Percentiles rank a stretch among this genome's conserved stretches.
phyloP scores from a whole-genome alignment of 1,140 invertebrate species.

The Bemisia tabaci region DNA sequence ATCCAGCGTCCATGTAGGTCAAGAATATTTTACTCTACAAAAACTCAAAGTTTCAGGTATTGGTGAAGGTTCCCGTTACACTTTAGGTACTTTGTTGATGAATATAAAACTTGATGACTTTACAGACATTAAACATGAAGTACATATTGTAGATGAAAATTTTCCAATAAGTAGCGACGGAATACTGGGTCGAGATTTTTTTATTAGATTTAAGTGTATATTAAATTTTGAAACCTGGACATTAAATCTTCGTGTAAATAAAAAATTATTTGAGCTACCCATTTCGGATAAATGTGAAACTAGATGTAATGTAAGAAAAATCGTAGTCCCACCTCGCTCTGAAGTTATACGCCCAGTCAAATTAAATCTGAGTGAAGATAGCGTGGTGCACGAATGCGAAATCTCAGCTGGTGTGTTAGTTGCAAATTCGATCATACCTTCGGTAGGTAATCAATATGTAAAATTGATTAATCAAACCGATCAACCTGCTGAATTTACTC shows the following conservation, averaged over 20 bases:
- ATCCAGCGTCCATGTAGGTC: no score
- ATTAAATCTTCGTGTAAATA: no score
- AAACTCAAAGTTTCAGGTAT: no score
- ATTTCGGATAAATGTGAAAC: no score
- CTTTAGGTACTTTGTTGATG: background rate
- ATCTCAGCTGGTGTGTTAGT: background rate
- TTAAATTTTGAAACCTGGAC: background rate
- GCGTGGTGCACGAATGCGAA: background rate
- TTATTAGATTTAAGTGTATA: background rate
- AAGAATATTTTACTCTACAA: no score
- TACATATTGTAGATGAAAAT: background rate
- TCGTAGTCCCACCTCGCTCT: background rate
- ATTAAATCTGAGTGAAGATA: background rate
- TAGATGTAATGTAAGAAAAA: no score
- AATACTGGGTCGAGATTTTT: background rate
- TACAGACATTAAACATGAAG: background rate
- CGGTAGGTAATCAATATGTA: background rate
- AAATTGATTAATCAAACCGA: background rate
- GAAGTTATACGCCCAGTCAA: background rate
- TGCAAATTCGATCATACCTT: background rate
- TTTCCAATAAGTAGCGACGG: background rate
- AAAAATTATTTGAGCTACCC: no score
- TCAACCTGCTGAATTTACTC: background rate
- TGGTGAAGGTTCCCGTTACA: background rate
- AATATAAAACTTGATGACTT: background rate